Evolutionary conservation across 2,113 vertebrate genomes (phyloP), one percentile per base, ranked within the genome.

Genomic region (Uria lomvia): DNA sequence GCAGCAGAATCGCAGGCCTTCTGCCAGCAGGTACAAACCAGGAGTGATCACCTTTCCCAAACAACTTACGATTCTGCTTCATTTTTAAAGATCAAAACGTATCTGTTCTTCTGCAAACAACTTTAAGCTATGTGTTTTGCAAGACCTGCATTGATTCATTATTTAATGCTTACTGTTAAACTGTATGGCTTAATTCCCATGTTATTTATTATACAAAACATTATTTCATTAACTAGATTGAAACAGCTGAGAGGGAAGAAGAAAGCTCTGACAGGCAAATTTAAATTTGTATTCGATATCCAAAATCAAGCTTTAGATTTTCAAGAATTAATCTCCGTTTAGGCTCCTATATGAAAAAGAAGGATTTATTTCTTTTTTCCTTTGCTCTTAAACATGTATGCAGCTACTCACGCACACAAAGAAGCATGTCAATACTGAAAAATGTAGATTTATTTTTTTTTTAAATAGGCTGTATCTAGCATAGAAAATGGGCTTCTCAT

Each of bases 181-280:
- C 63, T 88, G 52, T 42, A 62, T 74, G 56, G 86, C 45, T 68
- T 82, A 94, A 92, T 91, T 87, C 66, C 62, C 36, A 18, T 94
- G 76, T 85, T 92, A 91, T 87, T 95, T 97, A 70, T 92, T 80
- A 42, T 70, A 78, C 40, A 72, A 87, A 88, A 79, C 55, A 47
- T 81, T 81, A 78, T 81, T 94, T 81, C 50, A 75, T 96, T 94
- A 94, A 78, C 77, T 78, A 91, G 73, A 90, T 90, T 87, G 80
- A 93, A 95, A 91, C 62, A 91, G 89, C 75, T 95, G 76, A 87
- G 73, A 68, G 27, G 72, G 36, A 60, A 78, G 62, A 95, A 68
- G 58, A 59, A 70, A 87, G 43, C 10, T 80, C 83, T 75, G 43
- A 56, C 68, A 82, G 73, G 23, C 58, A 87, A 81, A 72, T 92